Evolutionary conservation across 2,888 invertebrate genomes (phyloP).

Genomic region (Elysia crispata): DNA sequence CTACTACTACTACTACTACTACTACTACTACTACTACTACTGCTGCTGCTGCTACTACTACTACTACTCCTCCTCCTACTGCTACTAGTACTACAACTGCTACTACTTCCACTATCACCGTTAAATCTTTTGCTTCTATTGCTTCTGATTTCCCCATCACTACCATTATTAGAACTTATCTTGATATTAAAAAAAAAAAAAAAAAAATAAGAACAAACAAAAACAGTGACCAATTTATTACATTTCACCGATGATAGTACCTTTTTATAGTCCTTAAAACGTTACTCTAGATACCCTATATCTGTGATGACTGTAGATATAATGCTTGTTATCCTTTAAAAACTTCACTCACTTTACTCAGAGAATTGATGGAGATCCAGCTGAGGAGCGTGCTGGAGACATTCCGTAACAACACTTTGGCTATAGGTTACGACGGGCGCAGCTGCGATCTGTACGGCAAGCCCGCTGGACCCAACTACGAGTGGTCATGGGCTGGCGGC

Average conservation of each 20-base stretch:
- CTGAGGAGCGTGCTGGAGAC: constrained; percentile 67
- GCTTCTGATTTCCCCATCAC: too few species aligned
- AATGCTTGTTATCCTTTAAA: background rate
- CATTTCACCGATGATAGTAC: too few species aligned
- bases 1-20: constrained; percentile 11
- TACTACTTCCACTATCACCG: background rate
- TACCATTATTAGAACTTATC: too few species aligned
- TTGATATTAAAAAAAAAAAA: too few species aligned
- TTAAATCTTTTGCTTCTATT: background rate
- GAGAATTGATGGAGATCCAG: constrained; percentile 67
- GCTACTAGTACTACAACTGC: background rate
- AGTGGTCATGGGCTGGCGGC: constrained; percentile 75
- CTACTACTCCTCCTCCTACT: constrained; percentile 9
- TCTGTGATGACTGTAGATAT: background rate
- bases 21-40: background rate
- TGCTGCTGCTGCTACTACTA: background rate
- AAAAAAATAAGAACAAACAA: too few species aligned
- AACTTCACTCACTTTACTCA: background rate
- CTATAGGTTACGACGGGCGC: constrained; percentile 74
- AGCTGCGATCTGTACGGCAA: constrained; percentile 70
- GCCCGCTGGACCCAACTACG: constrained; percentile 68
- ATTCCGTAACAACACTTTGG: constrained; percentile 72
- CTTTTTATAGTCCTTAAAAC: background rate
- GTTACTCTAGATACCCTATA: background rate
- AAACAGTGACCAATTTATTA: too few species aligned